phyloP scores from a whole-genome alignment of 2,113 vertebrate species.

The Thamnaconus septentrionalis region DNA sequence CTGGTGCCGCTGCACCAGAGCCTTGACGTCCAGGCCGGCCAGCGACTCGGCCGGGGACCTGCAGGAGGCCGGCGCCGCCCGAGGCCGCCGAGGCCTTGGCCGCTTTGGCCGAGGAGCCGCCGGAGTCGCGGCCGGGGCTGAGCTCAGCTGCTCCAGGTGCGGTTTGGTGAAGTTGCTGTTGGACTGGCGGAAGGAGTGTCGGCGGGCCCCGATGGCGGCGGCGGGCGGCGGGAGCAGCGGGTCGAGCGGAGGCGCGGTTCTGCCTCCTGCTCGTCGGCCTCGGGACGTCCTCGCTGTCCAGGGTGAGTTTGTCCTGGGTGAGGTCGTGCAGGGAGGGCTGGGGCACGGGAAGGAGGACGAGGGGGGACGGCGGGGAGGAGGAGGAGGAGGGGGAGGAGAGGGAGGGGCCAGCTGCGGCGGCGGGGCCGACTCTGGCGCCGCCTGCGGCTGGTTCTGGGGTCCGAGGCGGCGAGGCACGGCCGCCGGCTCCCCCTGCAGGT shows the following conservation, averaged over 20 bases:
- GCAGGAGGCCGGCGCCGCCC: slow-evolving; percentile 56
- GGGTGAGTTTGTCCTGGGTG: slow-evolving; percentile 91
- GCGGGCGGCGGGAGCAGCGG: slow-evolving; percentile 16
- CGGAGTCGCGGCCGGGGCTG: slow-evolving; percentile 68
- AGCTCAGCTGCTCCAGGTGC: slow-evolving; percentile 83
- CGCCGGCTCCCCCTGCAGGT: slow-evolving; percentile 67
- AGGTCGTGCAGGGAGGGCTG: slow-evolving; percentile 96
- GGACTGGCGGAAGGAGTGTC: slow-evolving; percentile 88
- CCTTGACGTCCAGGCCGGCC: slow-evolving; percentile 85
- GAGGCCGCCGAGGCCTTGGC: slow-evolving; percentile 73
- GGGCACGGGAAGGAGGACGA: slow-evolving; percentile 81
- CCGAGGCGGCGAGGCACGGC: slow-evolving; percentile 72
- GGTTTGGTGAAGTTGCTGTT: slow-evolving; percentile 90
- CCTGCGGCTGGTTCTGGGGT: slow-evolving; percentile 55
- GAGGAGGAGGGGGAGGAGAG: not conserved
- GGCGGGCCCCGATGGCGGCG: slow-evolving; percentile 62
- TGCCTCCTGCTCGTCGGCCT: slow-evolving; percentile 80
- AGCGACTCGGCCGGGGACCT: slow-evolving; percentile 78
- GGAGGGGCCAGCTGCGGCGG: too few relatives aligned
- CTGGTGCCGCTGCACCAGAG: slow-evolving; percentile 80
- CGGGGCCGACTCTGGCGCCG: not conserved
- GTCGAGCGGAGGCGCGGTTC: slow-evolving; percentile 67
- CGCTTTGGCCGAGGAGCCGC: not conserved
- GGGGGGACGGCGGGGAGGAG: slow-evolving; percentile 65
- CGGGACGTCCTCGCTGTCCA: slow-evolving; percentile 84